Base-by-base conservation (phyloP, 2,888 invertebrate genomes). In the Thecocarcelia acutangulata region DNA sequence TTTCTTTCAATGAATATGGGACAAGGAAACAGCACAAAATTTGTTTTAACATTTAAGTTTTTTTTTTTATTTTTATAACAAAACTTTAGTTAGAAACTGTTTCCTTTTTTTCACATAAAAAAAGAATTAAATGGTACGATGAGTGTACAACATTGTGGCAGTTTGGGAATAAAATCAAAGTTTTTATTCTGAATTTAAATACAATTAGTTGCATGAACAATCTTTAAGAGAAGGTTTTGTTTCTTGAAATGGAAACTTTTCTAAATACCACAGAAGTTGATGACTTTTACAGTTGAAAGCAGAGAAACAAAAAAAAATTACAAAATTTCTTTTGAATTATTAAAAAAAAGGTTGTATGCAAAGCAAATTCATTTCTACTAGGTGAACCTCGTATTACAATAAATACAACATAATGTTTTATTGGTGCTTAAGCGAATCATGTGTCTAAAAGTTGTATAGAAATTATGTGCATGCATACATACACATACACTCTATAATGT, bases 191-290 rank as follows among this genome's bases (percentile, higher is more conserved):
- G 19, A 61, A 72, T 52, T 42, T 13, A 44, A 63, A 44, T 42
- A 33, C 21, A 56, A 64, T 74, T 64, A 64, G 63, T 15, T 46
- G 56, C 72, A 37, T 64, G 56, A 56, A 64, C 46, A 64, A 64
- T 48, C 21, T 64, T 74, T 12, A 44, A 64, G 33, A 46, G 54
- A 33, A 8, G 21, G 17, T 73, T 54, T 64, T 56, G 50, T 50
- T 72, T 72, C 13, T 11, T 46, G 37, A 48, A 33, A 17, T 61
- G 33, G 33, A 33, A 33, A 40, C 19, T 24, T 70, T 59, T 24
- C 21, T 28, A n/a, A n/a, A n/a, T n/a, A 3, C 13, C 6, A 12
- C 21, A 21, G 40, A 40, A 48, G 19, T 37, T 42, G 42, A 44
- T 54, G 28, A 54, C 44, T 54, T 68, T 54, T 54, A 9, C 33